A percentile compares a stretch with the other conserved stretches of the same genome.
Evolutionary conservation across 2,888 invertebrate genomes (phyloP).

Genomic region (Falcaria lacertinaria): DNA sequence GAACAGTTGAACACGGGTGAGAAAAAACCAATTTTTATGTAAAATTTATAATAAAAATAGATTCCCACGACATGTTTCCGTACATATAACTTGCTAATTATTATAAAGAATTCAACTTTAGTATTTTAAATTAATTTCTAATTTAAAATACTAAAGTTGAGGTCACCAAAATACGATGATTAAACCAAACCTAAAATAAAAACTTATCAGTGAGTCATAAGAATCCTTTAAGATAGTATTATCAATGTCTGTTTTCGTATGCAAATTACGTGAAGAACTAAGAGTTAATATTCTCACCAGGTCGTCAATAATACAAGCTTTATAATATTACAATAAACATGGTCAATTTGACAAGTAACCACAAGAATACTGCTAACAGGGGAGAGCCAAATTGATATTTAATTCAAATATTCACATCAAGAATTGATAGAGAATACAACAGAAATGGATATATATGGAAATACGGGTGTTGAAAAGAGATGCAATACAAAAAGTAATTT

Average conservation of each 20-base stretch:
- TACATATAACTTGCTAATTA: too few species aligned
- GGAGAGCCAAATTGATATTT: constrained; percentile 43
- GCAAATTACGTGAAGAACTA: constrained; percentile 35
- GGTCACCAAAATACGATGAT: too few species aligned
- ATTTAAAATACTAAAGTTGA: too few species aligned
- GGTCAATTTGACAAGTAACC: constrained; percentile 70
- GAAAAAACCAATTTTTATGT: too few species aligned
- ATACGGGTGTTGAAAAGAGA: constrained; percentile 6
- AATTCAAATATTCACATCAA: constrained; percentile 69
- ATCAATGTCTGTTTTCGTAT: constrained; percentile 20
- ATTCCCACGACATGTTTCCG: too few species aligned
- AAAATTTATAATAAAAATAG: too few species aligned
- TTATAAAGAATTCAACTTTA: too few species aligned
- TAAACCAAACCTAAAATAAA: too few species aligned
- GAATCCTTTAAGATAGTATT: too few species aligned
- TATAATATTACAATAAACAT: constrained; percentile 30
- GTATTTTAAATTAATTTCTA: too few species aligned
- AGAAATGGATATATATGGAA: not conserved
- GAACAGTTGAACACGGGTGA: too few species aligned
- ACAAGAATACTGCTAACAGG: constrained; percentile 27
- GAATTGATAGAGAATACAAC: constrained; percentile 4
- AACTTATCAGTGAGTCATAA: too few species aligned
- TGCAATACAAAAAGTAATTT: constrained; percentile 7
- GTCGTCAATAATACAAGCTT: not conserved
- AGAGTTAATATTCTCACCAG: constrained; percentile 35